phyloP scores from a whole-genome alignment of 2,797 vertebrate genomes.

The Rhinophrynus dorsalis region DNA sequence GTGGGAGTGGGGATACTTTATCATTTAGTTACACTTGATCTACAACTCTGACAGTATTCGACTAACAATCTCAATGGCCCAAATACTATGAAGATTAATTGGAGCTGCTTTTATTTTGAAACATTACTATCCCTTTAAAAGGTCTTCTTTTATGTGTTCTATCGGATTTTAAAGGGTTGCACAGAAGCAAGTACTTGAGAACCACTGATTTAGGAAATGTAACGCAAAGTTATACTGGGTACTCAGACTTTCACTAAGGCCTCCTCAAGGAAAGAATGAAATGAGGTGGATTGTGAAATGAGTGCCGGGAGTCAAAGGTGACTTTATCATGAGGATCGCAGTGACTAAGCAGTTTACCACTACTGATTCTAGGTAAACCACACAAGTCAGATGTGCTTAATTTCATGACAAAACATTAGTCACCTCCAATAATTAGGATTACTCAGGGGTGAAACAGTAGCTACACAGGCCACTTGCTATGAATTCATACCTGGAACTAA shows the following conservation, averaged over 20 bases:
- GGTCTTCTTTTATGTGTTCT: no score
- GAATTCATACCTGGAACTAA: conserved; percentile 34
- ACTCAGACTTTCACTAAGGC: neutral
- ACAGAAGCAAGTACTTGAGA: no score
- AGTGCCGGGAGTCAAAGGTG: neutral
- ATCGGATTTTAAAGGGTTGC: no score
- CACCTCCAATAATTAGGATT: conserved; percentile 35
- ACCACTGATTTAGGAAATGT: neutral
- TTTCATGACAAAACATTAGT: conserved; percentile 43
- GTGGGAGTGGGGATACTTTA: no score
- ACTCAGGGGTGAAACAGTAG: conserved; percentile 40
- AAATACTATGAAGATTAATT: no score
- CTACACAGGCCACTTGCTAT: conserved; percentile 20
- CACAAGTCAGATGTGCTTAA: neutral
- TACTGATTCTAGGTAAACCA: conserved; percentile 19
- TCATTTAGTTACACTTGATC: no score
- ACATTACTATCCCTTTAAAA: no score
- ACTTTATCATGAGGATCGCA: conserved; percentile 6
- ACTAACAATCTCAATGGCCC: no score
- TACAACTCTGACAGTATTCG: no score
- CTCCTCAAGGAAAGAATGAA: neutral
- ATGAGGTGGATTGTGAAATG: neutral
- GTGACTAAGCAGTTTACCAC: conserved; percentile 23
- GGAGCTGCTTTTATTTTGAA: no score
- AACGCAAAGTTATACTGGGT: neutral